Conservation (phyloP, 1,140 invertebrate species). For the Bacillus rossius region DNA sequence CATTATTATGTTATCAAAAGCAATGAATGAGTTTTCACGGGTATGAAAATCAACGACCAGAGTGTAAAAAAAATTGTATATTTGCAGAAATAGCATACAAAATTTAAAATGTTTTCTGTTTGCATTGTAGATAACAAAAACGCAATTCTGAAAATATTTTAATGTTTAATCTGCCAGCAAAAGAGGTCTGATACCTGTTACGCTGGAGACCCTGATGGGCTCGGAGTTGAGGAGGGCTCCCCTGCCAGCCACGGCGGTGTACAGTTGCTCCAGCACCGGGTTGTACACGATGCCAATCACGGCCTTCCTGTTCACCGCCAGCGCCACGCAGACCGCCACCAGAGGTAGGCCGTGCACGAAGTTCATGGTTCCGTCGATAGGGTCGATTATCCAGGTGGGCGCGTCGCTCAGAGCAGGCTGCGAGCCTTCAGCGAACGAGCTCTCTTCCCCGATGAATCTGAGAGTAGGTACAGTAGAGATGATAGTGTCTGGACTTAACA, state of each 20-base stretch:
- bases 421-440: conserved; percentile 49
- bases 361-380: conserved; percentile 69
- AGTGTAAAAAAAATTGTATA: no score
- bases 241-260: conserved; percentile 59
- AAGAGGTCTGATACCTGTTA: neutral
- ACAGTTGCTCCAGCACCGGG: conserved; percentile 67
- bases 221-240: conserved; percentile 72
- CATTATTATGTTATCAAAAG: no score
- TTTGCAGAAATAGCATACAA: no score
- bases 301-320: conserved; percentile 57
- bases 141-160: no score
- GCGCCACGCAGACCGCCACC: conserved; percentile 58
- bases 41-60: no score
- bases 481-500: no score
- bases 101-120: no score
- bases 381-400: conserved; percentile 88
- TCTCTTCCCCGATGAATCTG: conserved; percentile 85
- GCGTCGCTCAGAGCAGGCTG: conserved; percentile 60
- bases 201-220: conserved; percentile 39
- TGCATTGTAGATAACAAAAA: no score
- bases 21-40: no score
- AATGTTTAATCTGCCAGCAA: no score
- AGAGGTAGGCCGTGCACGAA: conserved; percentile 62
- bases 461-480: no score
- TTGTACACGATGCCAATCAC: conserved; percentile 71